Base-by-base conservation (phyloP, 1,140 invertebrate species). In the Conopomorpha cramerella region DNA sequence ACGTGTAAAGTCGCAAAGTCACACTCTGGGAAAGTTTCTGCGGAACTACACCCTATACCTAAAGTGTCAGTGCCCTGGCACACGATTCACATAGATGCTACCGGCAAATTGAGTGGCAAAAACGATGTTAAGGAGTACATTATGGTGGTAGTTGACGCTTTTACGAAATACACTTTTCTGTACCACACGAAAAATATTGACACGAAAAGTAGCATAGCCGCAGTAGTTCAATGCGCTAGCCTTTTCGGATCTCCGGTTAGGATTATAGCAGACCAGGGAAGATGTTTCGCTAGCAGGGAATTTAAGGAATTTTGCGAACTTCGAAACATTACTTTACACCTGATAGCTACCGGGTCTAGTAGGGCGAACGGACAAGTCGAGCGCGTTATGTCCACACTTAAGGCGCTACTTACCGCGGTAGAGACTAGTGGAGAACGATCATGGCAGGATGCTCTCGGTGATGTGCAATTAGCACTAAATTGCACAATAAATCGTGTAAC, bases 391-490 rank as follows among this genome's bases (percentile, higher is more conserved):
- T n/a, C n/a, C n/a, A n/a, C n/a, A n/a, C n/a, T 53, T 34, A 43
- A 54, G 40, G 43, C 39, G 34, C 50, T 57, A 47, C 27, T 62
- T 10, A 57, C 55, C 2, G 37, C 41, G 0, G 32, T 38, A 8
- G 38, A 43, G 8, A 32, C 13, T 8, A 19, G 2, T 8, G n/a
- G 16, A 10, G 18, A 38, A 25, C 44, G 26, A 13, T 43, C 45
- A 0, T 64, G 55, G 57, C 57, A 66, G 17, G 57, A 51, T 13
- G 37, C 46, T 8, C 19, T 67, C 27, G 40, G 31, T 2, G 55
- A 63, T 7, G 38, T 65, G 8, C 61, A 64, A 38, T 31, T 68
- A 15, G 46, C 56, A 1, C 17, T 70, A 3, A 65, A 66, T 46
- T 51, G 43, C 17, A 56, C 58, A 1, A 11, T 42, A 1, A 59